Percentiles rank a stretch among this genome's conserved stretches.
These are phyloP conservation scores for Ammodramus savannarum DNA, from an alignment of 2,113 vertebrate genomes.

Conservation along the genomic window DNA sequence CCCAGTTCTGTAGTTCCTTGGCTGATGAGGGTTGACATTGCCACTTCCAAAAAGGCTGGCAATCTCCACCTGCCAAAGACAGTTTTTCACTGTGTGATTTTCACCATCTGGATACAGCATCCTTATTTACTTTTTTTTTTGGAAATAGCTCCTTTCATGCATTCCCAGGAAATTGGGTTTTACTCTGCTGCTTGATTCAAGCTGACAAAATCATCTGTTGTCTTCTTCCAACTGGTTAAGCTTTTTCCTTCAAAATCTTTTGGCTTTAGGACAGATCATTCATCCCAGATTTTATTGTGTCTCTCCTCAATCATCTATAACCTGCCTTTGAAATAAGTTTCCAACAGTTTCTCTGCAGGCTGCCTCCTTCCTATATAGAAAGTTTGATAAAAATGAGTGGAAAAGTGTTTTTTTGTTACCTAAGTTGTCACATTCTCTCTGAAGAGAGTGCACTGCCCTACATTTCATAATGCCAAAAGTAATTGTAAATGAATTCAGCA, in stretches of 20 bases:
- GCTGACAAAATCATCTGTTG: not conserved
- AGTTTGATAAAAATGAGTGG: not conserved
- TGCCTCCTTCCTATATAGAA: not conserved
- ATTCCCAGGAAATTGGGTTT: not conserved
- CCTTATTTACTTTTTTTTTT: not conserved
- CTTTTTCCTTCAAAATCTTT: not conserved
- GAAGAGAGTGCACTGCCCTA: not conserved
- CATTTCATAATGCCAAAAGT: not conserved
- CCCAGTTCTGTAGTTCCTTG: not conserved
- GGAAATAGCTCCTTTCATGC: not conserved
- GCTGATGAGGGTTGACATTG: not conserved
- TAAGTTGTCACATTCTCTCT: not conserved
- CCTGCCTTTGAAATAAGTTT: not conserved
- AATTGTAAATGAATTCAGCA: slow-evolving; percentile 9
- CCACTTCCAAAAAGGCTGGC: not conserved
- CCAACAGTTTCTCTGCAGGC: not conserved
- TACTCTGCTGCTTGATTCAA: not conserved
- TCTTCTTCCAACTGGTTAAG: not conserved
- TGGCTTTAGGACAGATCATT: not conserved
- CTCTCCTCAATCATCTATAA: not conserved
- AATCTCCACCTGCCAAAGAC: not conserved
- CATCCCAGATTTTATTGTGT: not conserved
- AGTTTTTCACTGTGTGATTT: not conserved
- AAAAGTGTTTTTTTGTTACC: not conserved
- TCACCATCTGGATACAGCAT: slow-evolving; percentile 16